Percentiles rank a stretch among this genome's conserved stretches.
phyloP scores from a whole-genome alignment of 2,888 invertebrate species.

The Biston stratarius region DNA sequence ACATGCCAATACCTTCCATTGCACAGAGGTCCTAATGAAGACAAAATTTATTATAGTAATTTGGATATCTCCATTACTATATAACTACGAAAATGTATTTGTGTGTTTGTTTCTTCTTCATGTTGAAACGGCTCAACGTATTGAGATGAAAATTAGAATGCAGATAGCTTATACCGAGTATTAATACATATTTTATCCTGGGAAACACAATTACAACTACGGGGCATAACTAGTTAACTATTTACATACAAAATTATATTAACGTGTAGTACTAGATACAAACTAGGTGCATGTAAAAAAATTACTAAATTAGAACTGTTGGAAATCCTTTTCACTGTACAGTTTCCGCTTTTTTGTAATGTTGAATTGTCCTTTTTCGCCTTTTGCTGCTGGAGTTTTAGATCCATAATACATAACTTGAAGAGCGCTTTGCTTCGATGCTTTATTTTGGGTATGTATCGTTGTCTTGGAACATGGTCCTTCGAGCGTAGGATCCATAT shows the following conservation, averaged over 20 bases:
- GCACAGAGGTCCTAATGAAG: too few relatives aligned
- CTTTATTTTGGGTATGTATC: conserved; percentile 53
- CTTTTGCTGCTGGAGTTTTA: conserved; percentile 53
- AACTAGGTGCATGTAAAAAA: neutral
- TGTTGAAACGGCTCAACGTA: too few relatives aligned
- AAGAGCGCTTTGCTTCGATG: conserved; percentile 59
- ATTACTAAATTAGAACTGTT: conserved; percentile 62
- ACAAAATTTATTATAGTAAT: too few relatives aligned
- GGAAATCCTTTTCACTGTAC: conserved; percentile 75
- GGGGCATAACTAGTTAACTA: too few relatives aligned
- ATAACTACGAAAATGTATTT: too few relatives aligned
- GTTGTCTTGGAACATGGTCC: conserved; percentile 47
- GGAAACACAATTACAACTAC: too few relatives aligned
- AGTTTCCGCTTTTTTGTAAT: conserved; percentile 80
- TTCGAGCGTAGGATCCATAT: conserved; percentile 55
- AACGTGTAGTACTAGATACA: neutral
- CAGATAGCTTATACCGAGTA: too few relatives aligned
- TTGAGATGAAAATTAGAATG: too few relatives aligned
- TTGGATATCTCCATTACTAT: too few relatives aligned
- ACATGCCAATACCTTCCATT: too few relatives aligned
- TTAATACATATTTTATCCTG: too few relatives aligned
- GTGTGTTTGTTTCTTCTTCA: too few relatives aligned
- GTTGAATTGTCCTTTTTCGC: conserved; percentile 73
- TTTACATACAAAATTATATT: neutral
- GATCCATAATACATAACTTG: conserved; percentile 73